phyloP scores from a whole-genome alignment of 2,797 vertebrate species.

The Oreonectes daqikongensis region DNA sequence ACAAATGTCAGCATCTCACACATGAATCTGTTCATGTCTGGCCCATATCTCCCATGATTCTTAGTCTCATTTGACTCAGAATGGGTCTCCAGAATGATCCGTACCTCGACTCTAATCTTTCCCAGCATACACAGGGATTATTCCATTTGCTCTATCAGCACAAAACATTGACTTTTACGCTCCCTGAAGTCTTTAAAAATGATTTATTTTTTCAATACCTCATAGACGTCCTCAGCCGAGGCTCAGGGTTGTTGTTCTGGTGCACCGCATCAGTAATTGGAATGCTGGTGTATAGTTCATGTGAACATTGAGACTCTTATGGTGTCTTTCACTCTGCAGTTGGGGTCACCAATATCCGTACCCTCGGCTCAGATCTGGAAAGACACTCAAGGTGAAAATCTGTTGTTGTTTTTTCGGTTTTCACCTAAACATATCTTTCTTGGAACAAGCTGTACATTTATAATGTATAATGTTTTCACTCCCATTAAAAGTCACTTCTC shows the following conservation, averaged over 20 bases:
- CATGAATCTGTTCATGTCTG: slow-evolving; percentile 34
- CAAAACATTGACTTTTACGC: slow-evolving; percentile 21
- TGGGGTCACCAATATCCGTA: slow-evolving; percentile 12
- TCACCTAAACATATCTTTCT: background rate
- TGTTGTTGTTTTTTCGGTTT: background rate
- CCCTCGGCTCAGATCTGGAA: slow-evolving; percentile 18
- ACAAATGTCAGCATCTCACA: slow-evolving; percentile 41
- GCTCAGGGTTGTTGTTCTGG: slow-evolving; percentile 23
- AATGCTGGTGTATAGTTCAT: slow-evolving; percentile 15
- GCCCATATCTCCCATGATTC: slow-evolving; percentile 9
- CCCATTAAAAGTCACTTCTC: too few relatives aligned
- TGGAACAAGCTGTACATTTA: background rate
- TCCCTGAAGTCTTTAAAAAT: slow-evolving; percentile 24
- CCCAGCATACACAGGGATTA: slow-evolving; percentile 36
- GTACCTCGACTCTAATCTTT: slow-evolving; percentile 39
- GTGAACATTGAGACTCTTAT: background rate
- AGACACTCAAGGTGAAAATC: slow-evolving; percentile 20
- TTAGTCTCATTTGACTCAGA: slow-evolving; percentile 31
- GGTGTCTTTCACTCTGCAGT: slow-evolving; percentile 8
- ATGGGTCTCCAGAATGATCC: slow-evolving; percentile 19
- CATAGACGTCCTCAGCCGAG: slow-evolving; percentile 1
- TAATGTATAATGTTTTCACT: too few relatives aligned
- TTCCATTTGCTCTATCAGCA: slow-evolving; percentile 25
- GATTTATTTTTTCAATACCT: slow-evolving; percentile 36
- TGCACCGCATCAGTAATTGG: slow-evolving; percentile 23